A percentile compares a stretch with the other conserved stretches of the same genome.
Evolutionary conservation across 2,113 vertebrate species (phyloP).

Genomic region (Melierax canorus): DNA sequence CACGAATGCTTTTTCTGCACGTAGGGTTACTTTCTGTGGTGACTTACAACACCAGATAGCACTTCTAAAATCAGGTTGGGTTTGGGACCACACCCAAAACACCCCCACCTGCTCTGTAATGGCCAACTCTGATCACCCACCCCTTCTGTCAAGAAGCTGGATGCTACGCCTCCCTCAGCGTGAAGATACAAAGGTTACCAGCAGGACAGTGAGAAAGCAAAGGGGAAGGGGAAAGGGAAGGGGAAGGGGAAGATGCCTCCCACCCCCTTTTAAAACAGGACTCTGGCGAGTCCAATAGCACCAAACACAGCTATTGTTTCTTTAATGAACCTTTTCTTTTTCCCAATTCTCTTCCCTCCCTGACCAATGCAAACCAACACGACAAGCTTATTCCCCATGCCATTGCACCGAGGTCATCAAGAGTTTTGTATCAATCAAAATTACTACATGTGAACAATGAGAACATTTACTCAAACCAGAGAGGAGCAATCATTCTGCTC

Average conservation of each 20-base stretch:
- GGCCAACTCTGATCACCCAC: neutral
- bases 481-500: neutral
- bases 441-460: neutral
- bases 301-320: neutral
- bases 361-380: neutral
- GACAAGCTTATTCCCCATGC: neutral
- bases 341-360: neutral
- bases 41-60: neutral
- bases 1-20: neutral
- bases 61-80: neutral
- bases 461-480: neutral
- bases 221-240: too few relatives aligned
- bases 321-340: neutral
- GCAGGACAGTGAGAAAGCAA: neutral
- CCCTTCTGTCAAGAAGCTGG: neutral
- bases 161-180: neutral
- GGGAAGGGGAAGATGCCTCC: neutral
- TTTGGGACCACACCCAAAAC: neutral
- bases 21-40: neutral
- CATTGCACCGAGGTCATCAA: neutral
- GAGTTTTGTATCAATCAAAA: neutral
- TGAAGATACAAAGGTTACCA: neutral
- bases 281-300: neutral
- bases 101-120: neutral
- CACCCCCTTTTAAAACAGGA: neutral